Evolutionary conservation across 2,113 vertebrate species (phyloP), one percentile per base, ranked within the genome.

Genomic region (Eclectus roratus): DNA sequence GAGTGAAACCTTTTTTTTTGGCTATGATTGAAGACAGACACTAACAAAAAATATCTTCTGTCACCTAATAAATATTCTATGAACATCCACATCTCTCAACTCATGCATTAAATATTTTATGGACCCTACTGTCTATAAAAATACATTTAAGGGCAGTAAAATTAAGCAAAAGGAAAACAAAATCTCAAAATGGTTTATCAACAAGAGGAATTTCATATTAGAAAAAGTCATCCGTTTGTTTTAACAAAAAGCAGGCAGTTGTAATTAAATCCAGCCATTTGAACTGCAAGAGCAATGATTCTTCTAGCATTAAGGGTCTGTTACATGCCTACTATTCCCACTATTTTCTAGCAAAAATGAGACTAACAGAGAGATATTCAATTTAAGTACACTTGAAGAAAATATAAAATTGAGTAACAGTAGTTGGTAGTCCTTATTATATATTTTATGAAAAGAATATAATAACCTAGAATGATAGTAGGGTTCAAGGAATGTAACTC

Each of bases 11-110:
- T 17, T 44, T 81, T 80, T 53, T 31, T 73, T 72, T 50, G 17
- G 3, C 41, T 76, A 13, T 33, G 56, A 83, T 29, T 89, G 66
- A 74, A 94, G 70, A 74, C 49, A 94, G 92, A 66, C 33, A 44
- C 21, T 64, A 39, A 88, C 90, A 89, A 96, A 94, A 77, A 95
- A 95, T 95, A 90, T 53, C 60, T 89, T 92, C 72, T 85, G 69
- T 39, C 56, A 63, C 28, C 47, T 91, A 94, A 97, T 97, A 94
- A 97, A 97, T 96, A 97, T 96, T 94, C 93, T 55, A 93, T 82
- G 97, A 97, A 94, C 87, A 96, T 17, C 56, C 80, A 93, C 82
- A 95, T 90, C 52, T 89, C 73, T 79, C 39, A 25, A 28, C 37
- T 63, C 53, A 61, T 68, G 39, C 91, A 90, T 96, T 94, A 95